These are phyloP conservation scores for Eubasilissa splendida DNA, from an alignment of 2,888 invertebrate species.

Conservation along the genomic window DNA sequence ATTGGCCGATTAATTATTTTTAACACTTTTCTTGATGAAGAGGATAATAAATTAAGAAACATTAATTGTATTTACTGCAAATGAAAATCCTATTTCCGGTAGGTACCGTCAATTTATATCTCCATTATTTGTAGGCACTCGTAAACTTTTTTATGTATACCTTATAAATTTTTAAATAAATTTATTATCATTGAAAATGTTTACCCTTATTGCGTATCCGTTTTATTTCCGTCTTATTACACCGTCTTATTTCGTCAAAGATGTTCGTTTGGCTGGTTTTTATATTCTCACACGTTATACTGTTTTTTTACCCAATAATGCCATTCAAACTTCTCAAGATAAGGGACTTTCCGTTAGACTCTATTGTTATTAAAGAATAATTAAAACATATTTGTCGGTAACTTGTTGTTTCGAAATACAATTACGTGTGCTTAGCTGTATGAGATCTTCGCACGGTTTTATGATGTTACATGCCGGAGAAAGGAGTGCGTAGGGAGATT, in stretches of 20 bases:
- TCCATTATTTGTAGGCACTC: no score
- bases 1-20: no score
- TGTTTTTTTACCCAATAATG: background rate
- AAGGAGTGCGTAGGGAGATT: background rate
- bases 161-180: no score
- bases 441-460: conserved; percentile 23
- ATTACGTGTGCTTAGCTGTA: conserved; percentile 5
- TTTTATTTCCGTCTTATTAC: background rate
- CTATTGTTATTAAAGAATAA: conserved; percentile 33
- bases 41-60: no score
- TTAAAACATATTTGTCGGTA: background rate
- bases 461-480: background rate
- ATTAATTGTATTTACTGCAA: no score
- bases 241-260: background rate
- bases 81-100: no score
- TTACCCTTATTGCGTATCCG: background rate
- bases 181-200: no score
- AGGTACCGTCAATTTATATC: no score
- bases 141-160: no score
- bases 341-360: conserved; percentile 18
- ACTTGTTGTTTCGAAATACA: conserved; percentile 20
- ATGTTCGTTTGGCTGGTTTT: background rate
- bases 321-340: background rate
- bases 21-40: no score
- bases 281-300: background rate